phyloP scores from a whole-genome alignment of 2,113 vertebrate genomes.

The Phalacrocorax pelagicus region DNA sequence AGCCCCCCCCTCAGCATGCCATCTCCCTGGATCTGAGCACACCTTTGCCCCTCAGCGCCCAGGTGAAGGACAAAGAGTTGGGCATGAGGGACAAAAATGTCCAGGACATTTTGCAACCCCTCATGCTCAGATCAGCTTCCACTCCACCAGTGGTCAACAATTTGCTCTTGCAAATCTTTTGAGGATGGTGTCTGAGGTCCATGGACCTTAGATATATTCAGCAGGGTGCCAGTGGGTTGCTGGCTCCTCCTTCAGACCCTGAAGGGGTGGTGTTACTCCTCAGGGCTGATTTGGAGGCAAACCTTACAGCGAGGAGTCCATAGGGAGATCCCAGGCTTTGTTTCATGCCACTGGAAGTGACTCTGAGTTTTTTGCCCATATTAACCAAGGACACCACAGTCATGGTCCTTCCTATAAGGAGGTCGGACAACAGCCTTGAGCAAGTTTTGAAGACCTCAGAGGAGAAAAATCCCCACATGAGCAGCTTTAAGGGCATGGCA shows the following conservation, averaged over 20 bases:
- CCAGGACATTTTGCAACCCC: background rate
- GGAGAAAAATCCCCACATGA: background rate
- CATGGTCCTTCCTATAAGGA: background rate
- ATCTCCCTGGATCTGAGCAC: background rate
- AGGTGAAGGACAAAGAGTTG: no score
- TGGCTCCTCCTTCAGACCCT: background rate
- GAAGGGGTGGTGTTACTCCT: background rate
- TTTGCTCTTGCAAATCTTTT: background rate
- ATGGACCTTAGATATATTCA: background rate
- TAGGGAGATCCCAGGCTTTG: background rate
- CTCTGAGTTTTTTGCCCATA: background rate
- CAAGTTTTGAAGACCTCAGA: background rate
- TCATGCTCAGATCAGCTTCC: background rate
- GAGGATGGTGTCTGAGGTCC: background rate
- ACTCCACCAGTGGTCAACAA: background rate
- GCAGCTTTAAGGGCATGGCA: background rate
- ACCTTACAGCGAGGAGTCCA: background rate
- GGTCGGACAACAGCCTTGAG: background rate
- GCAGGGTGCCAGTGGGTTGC: fast-evolving
- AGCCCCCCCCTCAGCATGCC: background rate
- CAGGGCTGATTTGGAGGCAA: background rate
- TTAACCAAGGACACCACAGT: background rate
- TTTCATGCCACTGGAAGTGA: background rate
- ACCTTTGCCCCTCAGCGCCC: background rate
- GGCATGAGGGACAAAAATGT: background rate